Evolutionary conservation across 2,797 vertebrate species (phyloP).

Genomic region (Carcharodon carcharias): DNA sequence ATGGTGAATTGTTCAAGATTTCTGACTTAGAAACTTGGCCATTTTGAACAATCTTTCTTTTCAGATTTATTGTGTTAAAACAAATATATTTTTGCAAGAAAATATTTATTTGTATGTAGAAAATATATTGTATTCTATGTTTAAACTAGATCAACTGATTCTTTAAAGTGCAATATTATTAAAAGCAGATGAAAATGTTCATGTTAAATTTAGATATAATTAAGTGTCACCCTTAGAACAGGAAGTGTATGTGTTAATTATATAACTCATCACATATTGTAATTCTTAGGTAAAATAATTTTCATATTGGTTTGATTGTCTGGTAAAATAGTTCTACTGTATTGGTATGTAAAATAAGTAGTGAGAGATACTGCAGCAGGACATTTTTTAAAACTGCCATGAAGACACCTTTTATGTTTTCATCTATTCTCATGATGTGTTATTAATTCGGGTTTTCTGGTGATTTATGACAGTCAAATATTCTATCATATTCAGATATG

Average conservation of each 20-base stretch:
- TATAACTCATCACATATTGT: neutral
- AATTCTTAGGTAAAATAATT: neutral
- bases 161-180: too few relatives aligned
- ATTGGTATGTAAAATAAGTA: neutral
- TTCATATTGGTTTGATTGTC: neutral
- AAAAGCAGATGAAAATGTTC: too few relatives aligned
- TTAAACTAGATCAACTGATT: neutral
- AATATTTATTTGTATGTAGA: neutral
- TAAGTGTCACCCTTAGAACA: too few relatives aligned
- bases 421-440: neutral
- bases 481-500: neutral
- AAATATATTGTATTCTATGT: neutral
- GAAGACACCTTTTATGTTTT: neutral
- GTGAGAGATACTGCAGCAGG: neutral
- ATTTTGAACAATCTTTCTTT: neutral
- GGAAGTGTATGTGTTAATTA: neutral
- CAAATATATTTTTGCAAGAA: neutral
- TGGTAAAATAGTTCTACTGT: neutral
- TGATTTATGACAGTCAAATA: neutral
- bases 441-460: neutral
- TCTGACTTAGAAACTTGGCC: neutral
- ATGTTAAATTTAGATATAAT: too few relatives aligned
- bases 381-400: neutral
- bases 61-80: neutral
- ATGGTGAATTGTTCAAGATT: slow-evolving; percentile 4